Conservation (phyloP, 2,888 invertebrate genomes). For the Chrysomela aeneicollis region DNA sequence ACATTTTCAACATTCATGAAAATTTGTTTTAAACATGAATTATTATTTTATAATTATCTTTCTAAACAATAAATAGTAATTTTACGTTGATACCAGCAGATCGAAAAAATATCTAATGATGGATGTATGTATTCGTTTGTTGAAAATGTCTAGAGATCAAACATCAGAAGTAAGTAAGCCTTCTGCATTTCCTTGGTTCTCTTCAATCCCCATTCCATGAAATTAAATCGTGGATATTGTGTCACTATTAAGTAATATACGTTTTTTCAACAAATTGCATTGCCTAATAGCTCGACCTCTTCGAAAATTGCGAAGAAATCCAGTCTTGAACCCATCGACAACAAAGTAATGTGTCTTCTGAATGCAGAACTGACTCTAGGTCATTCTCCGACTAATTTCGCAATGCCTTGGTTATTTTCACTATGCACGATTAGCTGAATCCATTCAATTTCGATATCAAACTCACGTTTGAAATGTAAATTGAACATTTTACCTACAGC, state of each 20-base stretch:
- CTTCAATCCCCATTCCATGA: neutral
- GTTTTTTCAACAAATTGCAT: neutral
- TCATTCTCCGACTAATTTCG: conserved; percentile 32
- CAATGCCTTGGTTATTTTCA: conserved; percentile 40
- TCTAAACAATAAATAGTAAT: no score
- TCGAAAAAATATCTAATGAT: no score
- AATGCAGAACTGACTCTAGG: conserved; percentile 26
- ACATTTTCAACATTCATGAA: no score
- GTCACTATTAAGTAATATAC: neutral
- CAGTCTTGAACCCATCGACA: neutral
- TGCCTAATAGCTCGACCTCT: neutral
- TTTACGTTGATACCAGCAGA: no score
- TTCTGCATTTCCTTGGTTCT: neutral
- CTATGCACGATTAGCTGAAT: conserved; percentile 19
- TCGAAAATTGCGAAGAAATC: conserved; percentile 16
- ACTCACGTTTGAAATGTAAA: conserved; percentile 22
- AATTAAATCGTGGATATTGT: neutral
- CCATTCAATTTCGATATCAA: conserved; percentile 20
- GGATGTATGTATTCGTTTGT: no score
- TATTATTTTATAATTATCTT: no score
- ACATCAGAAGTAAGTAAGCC: no score
- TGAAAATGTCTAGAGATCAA: no score
- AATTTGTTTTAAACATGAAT: no score
- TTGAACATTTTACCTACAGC: neutral
- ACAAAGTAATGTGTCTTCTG: conserved; percentile 25